Conservation (phyloP, 2,113 vertebrate species). For the Uria lomvia region DNA sequence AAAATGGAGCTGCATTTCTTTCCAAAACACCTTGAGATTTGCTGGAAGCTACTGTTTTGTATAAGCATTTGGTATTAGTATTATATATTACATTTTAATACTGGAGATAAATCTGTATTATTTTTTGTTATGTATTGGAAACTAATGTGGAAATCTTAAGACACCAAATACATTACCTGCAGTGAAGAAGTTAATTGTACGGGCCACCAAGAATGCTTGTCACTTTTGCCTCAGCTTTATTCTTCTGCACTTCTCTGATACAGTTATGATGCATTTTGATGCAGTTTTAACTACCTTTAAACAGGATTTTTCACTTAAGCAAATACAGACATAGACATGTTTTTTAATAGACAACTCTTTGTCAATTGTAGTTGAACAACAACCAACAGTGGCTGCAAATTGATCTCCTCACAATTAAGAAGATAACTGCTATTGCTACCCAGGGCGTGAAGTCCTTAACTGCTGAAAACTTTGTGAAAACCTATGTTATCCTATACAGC, state of each 20-base stretch:
- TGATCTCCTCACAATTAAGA: slow-evolving; percentile 83
- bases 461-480: slow-evolving; percentile 82
- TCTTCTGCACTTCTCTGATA: neutral
- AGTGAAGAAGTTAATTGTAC: neutral
- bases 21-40: neutral
- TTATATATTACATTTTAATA: neutral
- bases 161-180: neutral
- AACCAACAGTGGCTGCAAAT: slow-evolving; percentile 90
- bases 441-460: slow-evolving; percentile 85
- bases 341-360: neutral
- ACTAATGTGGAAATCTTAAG: neutral
- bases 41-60: neutral
- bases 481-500: slow-evolving; percentile 82
- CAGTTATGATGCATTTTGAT: neutral
- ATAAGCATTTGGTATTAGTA: neutral
- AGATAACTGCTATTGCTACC: slow-evolving; percentile 88
- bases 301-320: neutral
- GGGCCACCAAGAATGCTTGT: neutral
- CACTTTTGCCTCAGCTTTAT: neutral
- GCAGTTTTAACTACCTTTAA: neutral
- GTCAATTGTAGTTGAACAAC: slow-evolving; percentile 75
- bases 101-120: neutral
- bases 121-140: neutral
- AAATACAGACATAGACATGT: neutral
- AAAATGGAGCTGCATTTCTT: neutral